Evolutionary conservation across 2,888 invertebrate species (phyloP), one percentile per base, ranked within the genome.

Genomic region (Lasioglossum malachurum): DNA sequence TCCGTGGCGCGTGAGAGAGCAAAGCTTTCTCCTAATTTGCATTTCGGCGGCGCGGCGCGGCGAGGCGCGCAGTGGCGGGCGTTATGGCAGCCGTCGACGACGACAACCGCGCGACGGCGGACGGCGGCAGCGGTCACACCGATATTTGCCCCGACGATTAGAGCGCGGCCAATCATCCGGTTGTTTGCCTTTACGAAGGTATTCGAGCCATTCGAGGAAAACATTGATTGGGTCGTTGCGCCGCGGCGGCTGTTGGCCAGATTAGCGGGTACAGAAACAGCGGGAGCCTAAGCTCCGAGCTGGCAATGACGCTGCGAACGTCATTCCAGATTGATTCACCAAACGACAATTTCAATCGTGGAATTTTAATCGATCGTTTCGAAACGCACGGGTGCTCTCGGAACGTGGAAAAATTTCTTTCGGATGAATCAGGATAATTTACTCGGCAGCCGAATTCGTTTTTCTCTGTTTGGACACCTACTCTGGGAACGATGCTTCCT

Each of bases 11-110:
- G 78, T 87, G 86, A 83, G 73, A 76, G 74, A 35, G n/a, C 80
- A 75, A 86, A 87, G 87, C 91, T 92, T 93, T 92, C 93, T 90
- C 93, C 82, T 92, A 86, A 92, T 92, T 92, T 92, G 87, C 92
- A 92, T 93, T 88, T 89, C 85, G 88, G 72, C 75, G 60, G 41
- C n/a, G n/a, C 7, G 19, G 23, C 2, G 23, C 19, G 46, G 49
- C 46, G 49, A 16, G 49, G 49, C 23, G 49, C 49, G 49, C 23
- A 7, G 73, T 35, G 64, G 46, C 81, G 49, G 60, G 27, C 31
- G 64, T 64, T 31, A 31, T 64, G 53, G 41, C 79, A 53, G 27
- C 57, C 31, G 27, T 10, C 75, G 69, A 41, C 72, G 69, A 46
- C 67, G 69, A 46, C 38, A 35, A 49, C 31, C 46, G 35, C 46